Conservation (phyloP, 64 coral and sea anemone species). For the Astreopora myriophthalma region DNA sequence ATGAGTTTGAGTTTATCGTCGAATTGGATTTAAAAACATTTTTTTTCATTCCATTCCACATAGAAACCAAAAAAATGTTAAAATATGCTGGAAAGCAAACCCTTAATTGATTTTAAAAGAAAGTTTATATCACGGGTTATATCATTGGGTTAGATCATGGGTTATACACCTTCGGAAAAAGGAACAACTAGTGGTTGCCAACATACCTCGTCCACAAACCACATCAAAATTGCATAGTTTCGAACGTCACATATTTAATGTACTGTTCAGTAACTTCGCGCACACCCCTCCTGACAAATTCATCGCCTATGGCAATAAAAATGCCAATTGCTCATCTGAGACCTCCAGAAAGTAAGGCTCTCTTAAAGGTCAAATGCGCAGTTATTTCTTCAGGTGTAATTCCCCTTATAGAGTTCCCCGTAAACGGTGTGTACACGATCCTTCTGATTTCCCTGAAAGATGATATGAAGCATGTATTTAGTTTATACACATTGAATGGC, state of each 20-base stretch:
- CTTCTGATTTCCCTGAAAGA: slow-evolving; percentile 27
- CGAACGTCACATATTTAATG: neutral
- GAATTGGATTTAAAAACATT: too few relatives aligned
- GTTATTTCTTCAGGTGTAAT: neutral
- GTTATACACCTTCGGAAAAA: neutral
- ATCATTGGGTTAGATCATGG: neutral
- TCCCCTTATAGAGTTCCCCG: neutral
- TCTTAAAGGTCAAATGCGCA: slow-evolving; percentile 4
- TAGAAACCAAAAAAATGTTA: too few relatives aligned
- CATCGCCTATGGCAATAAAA: slow-evolving; percentile 12
- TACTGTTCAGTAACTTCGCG: neutral
- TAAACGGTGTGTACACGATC: slow-evolving; percentile 7
- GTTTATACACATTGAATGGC: too few relatives aligned
- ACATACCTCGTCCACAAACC: slow-evolving; percentile 39
- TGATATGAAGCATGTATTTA: too few relatives aligned
- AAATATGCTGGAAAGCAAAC: too few relatives aligned
- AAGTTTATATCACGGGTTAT: too few relatives aligned
- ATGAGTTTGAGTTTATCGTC: too few relatives aligned
- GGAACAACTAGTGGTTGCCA: neutral
- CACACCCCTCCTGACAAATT: neutral
- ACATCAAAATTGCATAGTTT: neutral
- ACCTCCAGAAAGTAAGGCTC: neutral
- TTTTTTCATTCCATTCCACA: too few relatives aligned
- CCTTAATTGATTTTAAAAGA: too few relatives aligned
- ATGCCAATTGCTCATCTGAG: neutral